These are phyloP conservation scores for Sepioteuthis lessoniana DNA, from an alignment of 2,888 invertebrate genomes.

Conservation along the genomic window DNA sequence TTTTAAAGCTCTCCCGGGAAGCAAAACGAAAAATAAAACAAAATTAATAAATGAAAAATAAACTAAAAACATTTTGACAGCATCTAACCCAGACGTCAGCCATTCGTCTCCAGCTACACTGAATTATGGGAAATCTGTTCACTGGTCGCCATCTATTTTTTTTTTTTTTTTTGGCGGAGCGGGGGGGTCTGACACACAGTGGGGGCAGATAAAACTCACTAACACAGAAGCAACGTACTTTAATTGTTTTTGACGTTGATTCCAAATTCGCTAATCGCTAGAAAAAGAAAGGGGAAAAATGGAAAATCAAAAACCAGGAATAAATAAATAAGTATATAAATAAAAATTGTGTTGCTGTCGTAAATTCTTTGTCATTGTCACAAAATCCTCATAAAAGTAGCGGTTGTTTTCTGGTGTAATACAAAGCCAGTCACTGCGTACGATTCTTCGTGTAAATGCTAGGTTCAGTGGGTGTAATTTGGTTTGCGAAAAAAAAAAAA, in stretches of 20 bases:
- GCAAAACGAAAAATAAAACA: not conserved
- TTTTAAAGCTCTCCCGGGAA: not conserved
- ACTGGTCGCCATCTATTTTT: not conserved
- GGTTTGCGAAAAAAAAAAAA: not conserved
- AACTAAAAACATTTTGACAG: not conserved
- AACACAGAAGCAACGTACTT: slow-evolving; percentile 2
- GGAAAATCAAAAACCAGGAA: not conserved
- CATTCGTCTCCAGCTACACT: not conserved
- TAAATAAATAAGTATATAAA: too few relatives aligned
- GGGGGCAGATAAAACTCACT: not conserved
- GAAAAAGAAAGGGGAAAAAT: not conserved
- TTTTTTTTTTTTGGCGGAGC: too few relatives aligned
- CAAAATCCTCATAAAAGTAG: not conserved
- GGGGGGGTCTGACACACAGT: not conserved
- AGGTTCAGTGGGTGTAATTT: not conserved
- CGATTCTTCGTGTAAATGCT: not conserved
- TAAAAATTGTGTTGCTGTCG: not conserved
- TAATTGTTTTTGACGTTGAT: slow-evolving; percentile 9
- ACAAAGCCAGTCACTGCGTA: not conserved
- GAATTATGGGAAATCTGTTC: not conserved
- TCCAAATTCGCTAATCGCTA: not conserved
- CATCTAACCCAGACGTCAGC: not conserved
- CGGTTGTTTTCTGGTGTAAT: not conserved
- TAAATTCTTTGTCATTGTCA: not conserved
- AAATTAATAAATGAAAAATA: not conserved